Percentiles rank a stretch among this genome's conserved stretches.
These are phyloP conservation scores for Rhaphigaster nebulosa DNA, from an alignment of 2,888 invertebrate species.

Conservation along the genomic window DNA sequence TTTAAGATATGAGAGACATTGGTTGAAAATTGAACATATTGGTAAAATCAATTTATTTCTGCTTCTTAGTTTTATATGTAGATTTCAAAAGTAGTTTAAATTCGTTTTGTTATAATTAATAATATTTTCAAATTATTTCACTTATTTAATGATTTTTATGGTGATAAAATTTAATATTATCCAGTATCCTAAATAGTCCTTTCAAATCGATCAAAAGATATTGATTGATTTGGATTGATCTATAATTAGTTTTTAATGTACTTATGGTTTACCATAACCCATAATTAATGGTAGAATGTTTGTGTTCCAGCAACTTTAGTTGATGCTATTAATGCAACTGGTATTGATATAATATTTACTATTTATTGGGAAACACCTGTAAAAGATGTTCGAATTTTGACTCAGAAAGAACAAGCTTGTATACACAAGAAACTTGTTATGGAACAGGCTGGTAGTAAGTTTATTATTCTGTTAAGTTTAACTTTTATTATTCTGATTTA, in stretches of 20 bases:
- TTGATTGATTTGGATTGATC: neutral
- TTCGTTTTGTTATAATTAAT: no score
- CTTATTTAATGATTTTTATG: no score
- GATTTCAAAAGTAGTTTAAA: no score
- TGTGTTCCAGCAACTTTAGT: slow-evolving; percentile 69
- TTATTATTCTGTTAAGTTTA: neutral
- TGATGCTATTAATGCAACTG: slow-evolving; percentile 71
- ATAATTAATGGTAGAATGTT: neutral
- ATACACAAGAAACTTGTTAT: slow-evolving; percentile 72
- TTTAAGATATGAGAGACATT: no score
- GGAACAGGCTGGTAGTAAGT: slow-evolving; percentile 66
- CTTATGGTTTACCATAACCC: neutral
- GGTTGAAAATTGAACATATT: no score
- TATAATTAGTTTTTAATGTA: neutral
- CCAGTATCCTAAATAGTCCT: no score
- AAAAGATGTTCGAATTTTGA: slow-evolving; percentile 72
- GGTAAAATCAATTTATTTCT: no score
- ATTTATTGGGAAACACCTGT: slow-evolving; percentile 82
- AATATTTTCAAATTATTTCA: no score
- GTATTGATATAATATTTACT: slow-evolving; percentile 77
- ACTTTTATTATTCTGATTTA: neutral
- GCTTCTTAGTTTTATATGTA: no score
- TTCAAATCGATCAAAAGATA: no score
- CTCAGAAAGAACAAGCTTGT: slow-evolving; percentile 77
- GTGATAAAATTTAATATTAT: no score